Base-by-base conservation (phyloP, 2,797 vertebrate species). In the Amphiprion clarkii region DNA sequence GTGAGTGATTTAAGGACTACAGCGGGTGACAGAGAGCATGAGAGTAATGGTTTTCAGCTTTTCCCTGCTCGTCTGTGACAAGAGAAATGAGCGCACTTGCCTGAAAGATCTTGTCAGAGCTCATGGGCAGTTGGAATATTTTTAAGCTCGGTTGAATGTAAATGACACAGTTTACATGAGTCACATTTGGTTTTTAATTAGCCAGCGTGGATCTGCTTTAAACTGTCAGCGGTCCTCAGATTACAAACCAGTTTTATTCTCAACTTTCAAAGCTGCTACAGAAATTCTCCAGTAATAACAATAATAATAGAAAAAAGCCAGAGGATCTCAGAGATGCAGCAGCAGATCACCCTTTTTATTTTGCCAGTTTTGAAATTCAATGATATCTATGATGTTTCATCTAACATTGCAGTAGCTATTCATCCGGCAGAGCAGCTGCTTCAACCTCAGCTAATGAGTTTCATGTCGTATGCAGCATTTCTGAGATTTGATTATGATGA, bases 1-100 rank as follows among this genome's bases (percentile, higher is more conserved):
- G 84, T 90, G 88, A 93, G 87, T 90, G 91, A 93, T 93, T 92
- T 90, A 90, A 90, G 82, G 67, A 85, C 78, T 84, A 59, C 84
- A 78, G 84, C 46, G 84, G 84, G 78, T 87, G 90, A 92, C 91
- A 78, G 85, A 62, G 71, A 88, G 88, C 77, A 78, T 52, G 81
- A 84, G 81, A 90, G 85, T 84, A 79, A 90, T 87, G 82, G 83
- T 85, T 91, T 87, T 91, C 87, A 78, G 86, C 84, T 85, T 84
- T 84, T 83, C 66, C 74, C 76, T 80, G 52, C 76, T 69, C 23
- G 29, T 76, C 82, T 84, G 40, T 77, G 87, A 89, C 88, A 77
- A 79, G 76, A 85, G 78, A 79, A 86, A 87, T 64, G 85, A 76
- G 76, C 83, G 36, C 83, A 71, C 68, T 86, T 70, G 76, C 83